Conservation (phyloP, 1,140 invertebrate genomes). For the Drosophila ironensis region DNA sequence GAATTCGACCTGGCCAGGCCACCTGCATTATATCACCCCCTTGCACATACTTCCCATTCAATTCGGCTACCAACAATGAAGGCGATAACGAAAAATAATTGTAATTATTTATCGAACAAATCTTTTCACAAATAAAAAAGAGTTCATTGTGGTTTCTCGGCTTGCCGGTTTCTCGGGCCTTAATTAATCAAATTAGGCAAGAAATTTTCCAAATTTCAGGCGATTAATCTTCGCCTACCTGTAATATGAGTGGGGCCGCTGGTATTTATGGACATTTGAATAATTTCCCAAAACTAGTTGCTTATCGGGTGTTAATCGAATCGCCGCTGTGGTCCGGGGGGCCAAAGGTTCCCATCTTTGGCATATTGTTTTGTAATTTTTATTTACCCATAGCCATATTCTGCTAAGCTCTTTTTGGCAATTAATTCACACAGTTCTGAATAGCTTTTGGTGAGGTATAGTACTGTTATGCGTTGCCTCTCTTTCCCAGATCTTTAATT, state of each 20-base stretch:
- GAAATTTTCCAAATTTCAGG: conserved; percentile 34
- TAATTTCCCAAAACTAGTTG: conserved; percentile 27
- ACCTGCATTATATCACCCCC: conserved; percentile 41
- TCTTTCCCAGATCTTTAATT: conserved; percentile 23
- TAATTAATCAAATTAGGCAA: conserved; percentile 71
- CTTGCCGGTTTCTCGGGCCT: conserved; percentile 2
- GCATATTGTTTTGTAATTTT: conserved; percentile 24
- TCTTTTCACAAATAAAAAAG: conserved; percentile 6
- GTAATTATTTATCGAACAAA: conserved; percentile 43
- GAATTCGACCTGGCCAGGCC: background rate
- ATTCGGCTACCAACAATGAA: conserved; percentile 8
- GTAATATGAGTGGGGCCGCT: conserved; percentile 58
- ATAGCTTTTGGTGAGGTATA: conserved; percentile 29
- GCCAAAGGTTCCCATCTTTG: conserved; percentile 27
- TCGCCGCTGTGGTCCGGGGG: conserved; percentile 1
- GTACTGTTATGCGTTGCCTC: conserved; percentile 29
- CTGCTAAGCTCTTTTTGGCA: conserved; percentile 20
- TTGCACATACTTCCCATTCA: conserved; percentile 21
- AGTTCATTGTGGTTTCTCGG: conserved; percentile 18
- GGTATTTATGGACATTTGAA: conserved; percentile 53
- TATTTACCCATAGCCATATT: background rate
- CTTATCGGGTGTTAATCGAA: conserved; percentile 21
- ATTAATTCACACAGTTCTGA: conserved; percentile 43
- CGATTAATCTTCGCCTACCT: conserved; percentile 63
- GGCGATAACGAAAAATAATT: conserved; percentile 29